Conservation (phyloP, 2,888 invertebrate species). For the Dioctria rufipes region DNA sequence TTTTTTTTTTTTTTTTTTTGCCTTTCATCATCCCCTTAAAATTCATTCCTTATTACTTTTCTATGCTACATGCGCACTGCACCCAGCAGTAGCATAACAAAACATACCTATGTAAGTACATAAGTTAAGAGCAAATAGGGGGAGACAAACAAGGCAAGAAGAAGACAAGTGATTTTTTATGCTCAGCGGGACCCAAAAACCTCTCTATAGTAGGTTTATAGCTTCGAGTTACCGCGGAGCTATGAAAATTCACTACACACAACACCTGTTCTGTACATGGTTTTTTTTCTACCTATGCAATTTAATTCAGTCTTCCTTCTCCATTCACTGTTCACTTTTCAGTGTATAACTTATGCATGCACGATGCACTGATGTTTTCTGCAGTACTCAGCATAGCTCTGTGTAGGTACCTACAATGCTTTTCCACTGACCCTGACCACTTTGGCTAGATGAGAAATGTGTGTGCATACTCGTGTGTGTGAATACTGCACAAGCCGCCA, state of each 20-base stretch:
- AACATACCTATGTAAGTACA: not conserved
- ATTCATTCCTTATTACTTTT: not conserved
- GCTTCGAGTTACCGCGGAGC: too few species aligned
- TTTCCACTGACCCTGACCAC: conserved; percentile 34
- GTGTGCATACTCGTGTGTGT: too few species aligned
- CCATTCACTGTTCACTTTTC: conserved; percentile 9
- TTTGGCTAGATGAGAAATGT: not conserved
- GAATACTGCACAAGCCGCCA: too few species aligned
- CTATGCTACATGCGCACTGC: conserved; percentile 16
- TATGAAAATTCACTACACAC: not conserved
- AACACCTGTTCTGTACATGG: conserved; percentile 17
- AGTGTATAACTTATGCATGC: not conserved
- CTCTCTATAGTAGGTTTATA: not conserved
- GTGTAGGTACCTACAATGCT: not conserved
- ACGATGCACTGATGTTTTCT: conserved; percentile 3
- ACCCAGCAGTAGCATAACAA: conserved; percentile 1
- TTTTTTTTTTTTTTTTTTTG: conserved; percentile 3
- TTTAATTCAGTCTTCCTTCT: not conserved
- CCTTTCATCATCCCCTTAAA: not conserved
- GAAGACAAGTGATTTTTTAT: not conserved
- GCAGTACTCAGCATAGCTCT: not conserved
- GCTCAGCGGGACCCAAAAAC: not conserved
- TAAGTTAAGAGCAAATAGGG: too few species aligned
- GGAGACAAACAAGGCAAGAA: too few species aligned
- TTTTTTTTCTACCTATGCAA: not conserved